Evolutionary conservation across 2,113 vertebrate genomes (phyloP).

Genomic region (Dicerorhinus sumatrensis): DNA sequence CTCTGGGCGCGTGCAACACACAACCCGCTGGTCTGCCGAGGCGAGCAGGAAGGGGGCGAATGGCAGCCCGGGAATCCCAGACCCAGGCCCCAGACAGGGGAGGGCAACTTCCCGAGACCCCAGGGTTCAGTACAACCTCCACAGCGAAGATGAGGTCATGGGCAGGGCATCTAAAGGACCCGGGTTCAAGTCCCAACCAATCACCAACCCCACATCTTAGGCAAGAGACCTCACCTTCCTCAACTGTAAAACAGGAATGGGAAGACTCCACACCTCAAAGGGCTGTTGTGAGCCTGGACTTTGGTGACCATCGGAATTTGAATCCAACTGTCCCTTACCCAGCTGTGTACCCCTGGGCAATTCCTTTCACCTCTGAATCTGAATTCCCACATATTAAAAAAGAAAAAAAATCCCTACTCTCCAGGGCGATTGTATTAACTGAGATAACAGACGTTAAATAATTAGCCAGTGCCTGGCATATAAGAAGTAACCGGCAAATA

Average conservation of each 20-base stretch:
- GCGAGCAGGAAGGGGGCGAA: not conserved
- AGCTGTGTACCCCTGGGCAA: not conserved
- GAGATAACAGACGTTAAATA: not conserved
- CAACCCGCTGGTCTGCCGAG: not conserved
- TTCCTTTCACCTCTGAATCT: not conserved
- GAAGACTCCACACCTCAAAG: not conserved
- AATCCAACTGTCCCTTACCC: not conserved
- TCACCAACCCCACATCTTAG: not conserved
- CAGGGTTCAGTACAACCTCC: not conserved
- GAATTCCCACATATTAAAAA: not conserved
- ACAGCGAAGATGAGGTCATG: not conserved
- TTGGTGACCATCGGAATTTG: not conserved
- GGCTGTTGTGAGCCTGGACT: not conserved
- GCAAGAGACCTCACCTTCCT: not conserved
- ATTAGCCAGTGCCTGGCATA: not conserved
- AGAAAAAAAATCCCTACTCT: not conserved
- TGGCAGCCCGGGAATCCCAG: not conserved
- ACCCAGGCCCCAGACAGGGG: fast-evolving
- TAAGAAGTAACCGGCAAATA: not conserved
- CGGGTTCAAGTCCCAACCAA: not conserved
- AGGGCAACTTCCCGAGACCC: not conserved
- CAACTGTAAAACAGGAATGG: not conserved
- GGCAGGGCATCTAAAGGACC: not conserved
- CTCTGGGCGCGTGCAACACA: conserved; percentile 71
- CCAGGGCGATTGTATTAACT: not conserved